phyloP scores from a whole-genome alignment of 2,113 vertebrate genomes.

The Tretioscincus oriximinensis region DNA sequence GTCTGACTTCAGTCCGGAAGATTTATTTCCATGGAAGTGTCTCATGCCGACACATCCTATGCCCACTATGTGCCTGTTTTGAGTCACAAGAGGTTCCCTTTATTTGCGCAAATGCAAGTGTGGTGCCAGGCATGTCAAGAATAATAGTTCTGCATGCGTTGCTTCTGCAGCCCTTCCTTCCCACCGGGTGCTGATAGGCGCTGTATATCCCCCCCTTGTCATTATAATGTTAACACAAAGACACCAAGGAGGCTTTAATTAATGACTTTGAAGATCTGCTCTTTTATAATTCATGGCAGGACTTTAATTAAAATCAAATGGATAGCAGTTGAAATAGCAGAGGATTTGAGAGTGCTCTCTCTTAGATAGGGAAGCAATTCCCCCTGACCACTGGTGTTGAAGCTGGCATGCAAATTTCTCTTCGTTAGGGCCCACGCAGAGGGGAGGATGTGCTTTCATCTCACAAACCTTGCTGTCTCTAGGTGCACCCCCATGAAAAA shows the following conservation, averaged over 20 bases:
- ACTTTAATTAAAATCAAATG: conserved; percentile 68
- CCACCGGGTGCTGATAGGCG: conserved; percentile 28
- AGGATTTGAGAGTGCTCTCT: conserved; percentile 57
- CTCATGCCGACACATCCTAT: not conserved
- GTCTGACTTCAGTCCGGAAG: not conserved
- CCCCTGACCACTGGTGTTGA: conserved; percentile 45
- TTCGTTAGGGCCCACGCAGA: conserved; percentile 22
- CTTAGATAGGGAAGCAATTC: conserved; percentile 56
- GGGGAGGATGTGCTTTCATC: not conserved
- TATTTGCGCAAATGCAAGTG: conserved; percentile 7
- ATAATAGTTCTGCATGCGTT: conserved; percentile 52
- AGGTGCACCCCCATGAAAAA: not conserved
- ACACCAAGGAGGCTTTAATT: conserved; percentile 55
- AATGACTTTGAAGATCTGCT: conserved; percentile 63
- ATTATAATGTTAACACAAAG: conserved; percentile 43
- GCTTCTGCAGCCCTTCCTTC: conserved; percentile 14
- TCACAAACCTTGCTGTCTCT: not conserved
- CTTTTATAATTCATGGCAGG: conserved; percentile 69
- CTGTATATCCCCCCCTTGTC: conserved; percentile 48
- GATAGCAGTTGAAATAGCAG: conserved; percentile 55
- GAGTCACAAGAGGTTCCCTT: conserved; percentile 31
- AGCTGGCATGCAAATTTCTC: conserved; percentile 54
- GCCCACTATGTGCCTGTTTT: not conserved
- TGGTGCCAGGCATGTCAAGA: conserved; percentile 30
- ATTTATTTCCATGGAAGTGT: conserved; percentile 16